Conservation (phyloP, 2,113 vertebrate genomes). For the Trematomus loennbergii region DNA sequence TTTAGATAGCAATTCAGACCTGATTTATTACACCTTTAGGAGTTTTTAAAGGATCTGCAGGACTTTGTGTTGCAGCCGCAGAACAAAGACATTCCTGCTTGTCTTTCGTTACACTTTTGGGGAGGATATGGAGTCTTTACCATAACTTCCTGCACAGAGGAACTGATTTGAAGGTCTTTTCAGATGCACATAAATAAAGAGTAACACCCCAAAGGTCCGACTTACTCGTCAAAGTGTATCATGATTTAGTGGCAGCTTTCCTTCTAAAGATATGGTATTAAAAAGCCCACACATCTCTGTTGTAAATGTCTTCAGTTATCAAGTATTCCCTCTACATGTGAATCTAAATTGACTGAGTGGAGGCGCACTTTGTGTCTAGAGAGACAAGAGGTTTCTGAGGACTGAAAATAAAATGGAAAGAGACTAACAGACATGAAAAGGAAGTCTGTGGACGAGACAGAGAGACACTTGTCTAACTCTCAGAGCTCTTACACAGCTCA, state of each 20-base stretch:
- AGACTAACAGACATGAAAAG: conserved; percentile 26
- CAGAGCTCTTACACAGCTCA: conserved; percentile 34
- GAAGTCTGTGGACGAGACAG: conserved; percentile 47
- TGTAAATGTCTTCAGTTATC: background rate
- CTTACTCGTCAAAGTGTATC: background rate
- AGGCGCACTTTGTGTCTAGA: background rate
- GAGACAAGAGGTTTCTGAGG: background rate
- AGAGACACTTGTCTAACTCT: conserved; percentile 57
- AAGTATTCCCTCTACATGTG: background rate
- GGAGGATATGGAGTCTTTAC: conserved; percentile 61
- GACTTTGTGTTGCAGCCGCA: background rate
- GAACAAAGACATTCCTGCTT: conserved; percentile 31
- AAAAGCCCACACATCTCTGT: too few species aligned
- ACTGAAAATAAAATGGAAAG: background rate
- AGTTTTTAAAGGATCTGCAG: too few species aligned
- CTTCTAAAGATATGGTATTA: background rate
- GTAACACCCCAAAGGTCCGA: background rate
- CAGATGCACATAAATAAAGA: too few species aligned
- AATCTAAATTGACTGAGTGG: background rate
- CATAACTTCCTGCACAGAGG: conserved; percentile 51
- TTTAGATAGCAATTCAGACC: too few species aligned
- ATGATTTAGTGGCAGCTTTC: background rate
- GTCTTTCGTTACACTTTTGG: background rate
- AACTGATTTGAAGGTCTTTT: conserved; percentile 47
- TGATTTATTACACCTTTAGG: too few species aligned